Evolutionary conservation across 2,113 vertebrate species (phyloP).

Genomic region (Triplophysa dalaica): DNA sequence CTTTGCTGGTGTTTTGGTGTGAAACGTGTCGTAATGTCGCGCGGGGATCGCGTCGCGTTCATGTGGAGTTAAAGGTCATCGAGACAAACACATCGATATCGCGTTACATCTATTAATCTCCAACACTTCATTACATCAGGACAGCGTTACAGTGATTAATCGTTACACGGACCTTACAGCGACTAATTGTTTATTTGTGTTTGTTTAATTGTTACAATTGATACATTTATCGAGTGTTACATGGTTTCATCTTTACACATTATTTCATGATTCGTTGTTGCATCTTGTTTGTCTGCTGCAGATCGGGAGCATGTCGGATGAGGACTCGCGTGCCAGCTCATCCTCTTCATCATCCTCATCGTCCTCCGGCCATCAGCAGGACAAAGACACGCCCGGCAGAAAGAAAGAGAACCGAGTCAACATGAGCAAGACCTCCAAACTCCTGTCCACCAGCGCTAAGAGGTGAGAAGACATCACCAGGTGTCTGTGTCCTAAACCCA

Average conservation of each 20-base stretch:
- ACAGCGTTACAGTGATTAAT: not conserved
- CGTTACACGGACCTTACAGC: not conserved
- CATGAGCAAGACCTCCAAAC: constrained; percentile 98
- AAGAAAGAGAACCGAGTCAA: constrained; percentile 94
- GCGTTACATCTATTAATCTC: not conserved
- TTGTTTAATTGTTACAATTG: not conserved
- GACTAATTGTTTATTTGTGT: not conserved
- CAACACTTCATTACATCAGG: not conserved
- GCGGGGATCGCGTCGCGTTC: not conserved
- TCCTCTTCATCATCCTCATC: constrained; percentile 92
- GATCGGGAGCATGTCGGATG: constrained; percentile 94
- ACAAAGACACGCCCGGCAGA: constrained; percentile 80
- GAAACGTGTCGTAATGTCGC: not conserved
- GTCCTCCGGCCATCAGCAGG: constrained; percentile 83
- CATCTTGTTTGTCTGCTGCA: constrained; percentile 54
- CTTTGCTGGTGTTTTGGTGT: not conserved
- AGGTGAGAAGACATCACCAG: constrained; percentile 70
- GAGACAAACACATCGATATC: not conserved
- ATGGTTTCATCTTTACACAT: not conserved
- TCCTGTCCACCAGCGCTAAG: constrained; percentile 95
- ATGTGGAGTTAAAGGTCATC: constrained; percentile 14
- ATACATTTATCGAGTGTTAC: not conserved
- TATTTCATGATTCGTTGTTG: not conserved
- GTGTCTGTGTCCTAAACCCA: not conserved
- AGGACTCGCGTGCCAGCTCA: constrained; percentile 97